phyloP scores from a whole-genome alignment of 2,113 vertebrate genomes.

The Stomatorhinus ivindoensis region DNA sequence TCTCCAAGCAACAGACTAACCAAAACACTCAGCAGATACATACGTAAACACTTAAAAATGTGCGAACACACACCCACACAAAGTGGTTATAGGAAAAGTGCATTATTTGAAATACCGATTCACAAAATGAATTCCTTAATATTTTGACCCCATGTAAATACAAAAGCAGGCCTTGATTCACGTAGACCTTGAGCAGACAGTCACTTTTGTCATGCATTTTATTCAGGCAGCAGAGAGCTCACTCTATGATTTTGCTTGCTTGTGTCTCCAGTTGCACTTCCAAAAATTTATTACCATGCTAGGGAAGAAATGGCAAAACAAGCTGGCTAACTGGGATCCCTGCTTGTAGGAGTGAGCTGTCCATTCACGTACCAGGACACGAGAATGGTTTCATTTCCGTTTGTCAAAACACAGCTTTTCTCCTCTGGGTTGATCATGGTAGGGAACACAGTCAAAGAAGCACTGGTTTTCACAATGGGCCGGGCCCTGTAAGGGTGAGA shows the following conservation, averaged over 20 bases:
- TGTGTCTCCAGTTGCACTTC: not conserved
- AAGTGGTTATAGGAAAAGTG: not conserved
- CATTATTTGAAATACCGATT: not conserved
- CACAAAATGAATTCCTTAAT: not conserved
- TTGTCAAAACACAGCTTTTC: conserved; percentile 60
- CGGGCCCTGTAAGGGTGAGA: conserved; percentile 59
- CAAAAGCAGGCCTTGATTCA: not conserved
- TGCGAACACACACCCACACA: not conserved
- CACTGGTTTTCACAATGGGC: conserved; percentile 74
- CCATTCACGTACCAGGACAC: conserved; percentile 71
- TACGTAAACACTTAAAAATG: not conserved
- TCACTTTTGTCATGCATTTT: not conserved
- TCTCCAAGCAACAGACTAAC: conserved; percentile 57
- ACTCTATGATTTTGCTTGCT: not conserved
- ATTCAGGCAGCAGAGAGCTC: not conserved
- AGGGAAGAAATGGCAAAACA: not conserved
- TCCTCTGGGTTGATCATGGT: conserved; percentile 89
- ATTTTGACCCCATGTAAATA: not conserved
- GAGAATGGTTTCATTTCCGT: conserved; percentile 49
- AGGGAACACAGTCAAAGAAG: conserved; percentile 67
- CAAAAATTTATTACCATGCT: not conserved
- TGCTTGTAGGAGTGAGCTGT: conserved; percentile 5
- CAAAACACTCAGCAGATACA: conserved; percentile 44
- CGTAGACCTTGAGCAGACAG: not conserved
- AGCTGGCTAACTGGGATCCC: not conserved